Base-by-base conservation (phyloP, 2,888 invertebrate genomes). In the Standfussiana lucernea region DNA sequence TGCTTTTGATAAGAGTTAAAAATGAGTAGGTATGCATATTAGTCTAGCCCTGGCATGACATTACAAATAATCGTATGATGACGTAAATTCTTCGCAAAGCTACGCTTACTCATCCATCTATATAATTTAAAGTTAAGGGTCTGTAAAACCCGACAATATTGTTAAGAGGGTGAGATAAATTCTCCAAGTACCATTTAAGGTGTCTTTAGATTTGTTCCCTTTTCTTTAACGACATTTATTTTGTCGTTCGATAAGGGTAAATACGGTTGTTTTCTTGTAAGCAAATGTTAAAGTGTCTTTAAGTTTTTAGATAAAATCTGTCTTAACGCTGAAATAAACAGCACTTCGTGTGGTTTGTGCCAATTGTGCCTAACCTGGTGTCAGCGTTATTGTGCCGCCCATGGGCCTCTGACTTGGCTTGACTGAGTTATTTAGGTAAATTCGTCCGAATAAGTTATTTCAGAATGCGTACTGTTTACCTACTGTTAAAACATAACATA, bases 141-240 rank as follows among this genome's bases (percentile, higher is more conserved):
- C 35, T 50, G 15, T 50, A 42, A 67, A 79, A 42, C 28, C 50
- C 32, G 15, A n/a, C 50, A 66, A 61, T 35, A 59, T 53, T 66
- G 35, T 37, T 50, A 40, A 71, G 32, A 71, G 28, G 65, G 15
- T 59, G 28, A 24, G 18, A 56, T 53, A 62, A 59, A 75, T 35
- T 50, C 35, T 50, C 2, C 15, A 35, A 59, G 35, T 42, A 47
- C 40, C 59, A 53, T 53, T 66, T 59, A 28, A 42, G 35, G 15
- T 66, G 42, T 59, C 18, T 72, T 59, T 24, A 45, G 50, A 72
- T 50, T 37, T 37, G 50, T 79, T 45, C 21, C 1, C 35, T 45
- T 53, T 79, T 37, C 35, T 64, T 15, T 72, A 66, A 66, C 15
- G 72, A 66, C 56, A 65, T 66, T 72, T 79, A 72, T 79, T 78